A percentile compares a stretch with the other conserved stretches of the same genome.
Evolutionary conservation across 2,888 invertebrate genomes (phyloP).

Genomic region (Caradrina kadenii): DNA sequence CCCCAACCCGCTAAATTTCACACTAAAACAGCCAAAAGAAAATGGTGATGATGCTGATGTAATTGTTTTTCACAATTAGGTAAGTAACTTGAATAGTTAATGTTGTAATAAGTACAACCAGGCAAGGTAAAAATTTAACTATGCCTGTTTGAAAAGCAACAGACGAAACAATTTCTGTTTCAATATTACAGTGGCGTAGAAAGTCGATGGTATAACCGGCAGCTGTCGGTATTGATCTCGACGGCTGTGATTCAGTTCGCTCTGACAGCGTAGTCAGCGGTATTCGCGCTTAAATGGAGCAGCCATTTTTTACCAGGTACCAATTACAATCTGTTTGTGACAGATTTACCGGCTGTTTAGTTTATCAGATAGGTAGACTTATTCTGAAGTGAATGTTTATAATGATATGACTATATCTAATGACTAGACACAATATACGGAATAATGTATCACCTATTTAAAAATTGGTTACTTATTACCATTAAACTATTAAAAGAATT

Average conservation of each 20-base stretch:
- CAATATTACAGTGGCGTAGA: constrained; percentile 15
- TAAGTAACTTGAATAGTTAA: neutral
- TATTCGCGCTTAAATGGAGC: constrained; percentile 30
- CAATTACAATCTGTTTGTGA: constrained; percentile 21
- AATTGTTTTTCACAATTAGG: neutral
- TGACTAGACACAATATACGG: too few species aligned
- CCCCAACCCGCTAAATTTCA: too few species aligned
- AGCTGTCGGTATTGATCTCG: constrained; percentile 43
- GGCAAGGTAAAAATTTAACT: neutral
- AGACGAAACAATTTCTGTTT: constrained; percentile 1
- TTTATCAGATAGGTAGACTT: too few species aligned
- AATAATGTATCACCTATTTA: neutral
- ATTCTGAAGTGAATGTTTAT: too few species aligned
- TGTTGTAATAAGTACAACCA: neutral
- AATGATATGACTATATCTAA: too few species aligned
- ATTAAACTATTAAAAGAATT: too few species aligned
- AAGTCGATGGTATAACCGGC: constrained; percentile 15
- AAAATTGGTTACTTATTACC: too few species aligned
- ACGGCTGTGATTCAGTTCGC: constrained; percentile 19
- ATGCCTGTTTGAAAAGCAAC: neutral
- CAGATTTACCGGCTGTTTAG: constrained; percentile 9
- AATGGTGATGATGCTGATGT: too few species aligned
- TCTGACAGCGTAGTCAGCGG: constrained; percentile 33
- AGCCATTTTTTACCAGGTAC: constrained; percentile 20
- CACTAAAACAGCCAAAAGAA: too few species aligned